phyloP scores from a whole-genome alignment of 1,140 invertebrate genomes.

The Venustaconcha ellipsiformis region DNA sequence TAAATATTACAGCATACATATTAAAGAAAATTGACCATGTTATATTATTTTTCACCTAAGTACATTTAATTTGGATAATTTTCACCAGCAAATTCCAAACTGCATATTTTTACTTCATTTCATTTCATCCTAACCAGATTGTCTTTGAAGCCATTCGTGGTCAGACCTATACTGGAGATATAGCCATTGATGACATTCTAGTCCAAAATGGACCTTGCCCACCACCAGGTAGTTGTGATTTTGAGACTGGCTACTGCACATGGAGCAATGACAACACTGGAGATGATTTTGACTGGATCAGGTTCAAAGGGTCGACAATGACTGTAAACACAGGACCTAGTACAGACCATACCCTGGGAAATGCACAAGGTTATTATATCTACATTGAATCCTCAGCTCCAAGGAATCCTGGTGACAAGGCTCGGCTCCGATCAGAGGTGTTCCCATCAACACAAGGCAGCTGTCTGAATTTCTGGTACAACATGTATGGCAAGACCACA shows the following conservation, averaged over 20 bases:
- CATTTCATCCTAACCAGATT: conserved; percentile 38
- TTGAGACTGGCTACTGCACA: conserved; percentile 57
- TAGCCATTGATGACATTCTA: conserved; percentile 67
- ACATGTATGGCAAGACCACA: conserved; percentile 78
- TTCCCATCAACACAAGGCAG: conserved; percentile 27
- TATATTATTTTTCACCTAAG: too few species aligned
- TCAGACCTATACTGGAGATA: conserved; percentile 46
- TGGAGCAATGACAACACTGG: conserved; percentile 50
- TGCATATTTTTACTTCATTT: too few species aligned
- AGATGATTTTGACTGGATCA: conserved; percentile 65
- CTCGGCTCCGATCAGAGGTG: conserved; percentile 42
- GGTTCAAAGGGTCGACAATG: conserved; percentile 45
- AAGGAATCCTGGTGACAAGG: conserved; percentile 52
- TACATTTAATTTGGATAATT: too few species aligned
- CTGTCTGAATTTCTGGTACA: conserved; percentile 76
- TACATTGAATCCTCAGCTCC: conserved; percentile 61
- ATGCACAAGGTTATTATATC: conserved; percentile 45
- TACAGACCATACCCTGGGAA: conserved; percentile 61
- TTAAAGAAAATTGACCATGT: too few species aligned
- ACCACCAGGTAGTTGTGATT: conserved; percentile 50
- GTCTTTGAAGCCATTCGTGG: conserved; percentile 56
- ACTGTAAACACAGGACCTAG: conserved; percentile 51
- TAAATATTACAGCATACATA: too few species aligned
- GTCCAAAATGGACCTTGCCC: conserved; percentile 47
- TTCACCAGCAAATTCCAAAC: too few species aligned